Base-by-base conservation (phyloP, 1,140 invertebrate genomes). In the Trichoplusia ni region DNA sequence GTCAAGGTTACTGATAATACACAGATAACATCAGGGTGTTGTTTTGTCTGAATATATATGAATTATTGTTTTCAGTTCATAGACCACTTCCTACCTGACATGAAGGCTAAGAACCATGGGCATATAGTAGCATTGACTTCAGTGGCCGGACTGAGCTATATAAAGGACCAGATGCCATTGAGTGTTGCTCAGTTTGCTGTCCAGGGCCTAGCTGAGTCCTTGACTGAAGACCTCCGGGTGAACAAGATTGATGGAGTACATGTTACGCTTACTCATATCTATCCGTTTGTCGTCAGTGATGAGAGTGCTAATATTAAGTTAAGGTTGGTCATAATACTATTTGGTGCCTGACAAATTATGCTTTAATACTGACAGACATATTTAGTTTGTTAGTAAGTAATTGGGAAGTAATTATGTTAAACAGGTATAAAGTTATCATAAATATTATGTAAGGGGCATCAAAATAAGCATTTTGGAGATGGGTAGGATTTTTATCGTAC, bases 101-200 rank as follows among this genome's bases (percentile, higher is more conserved):
- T 96, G 94, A 92, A 94, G 65, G 86, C 87, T 27, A 86, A 81
- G 37, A 92, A 92, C 19, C 91, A 91, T 56, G 95, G 95, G 1
- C 95, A 95, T 72, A 93, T 95, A 54, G 92, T 95, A 2, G 92
- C 94, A 4, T 77, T 95, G 11, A 94, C 93, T 2, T 95, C 95
- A 4, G 94, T 95, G 1, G 95, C 95, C 62, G 94, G 95, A 4
- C 77, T 95, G 4, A 92, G 93, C 49, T 93, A 93, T 21, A 91
- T 92, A 7, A 89, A 92, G 16, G 92, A 93, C 67, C 89, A 94
- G 59, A 91, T 94, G 64, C 93, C 94, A 2, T 91, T 95, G 29
- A 93, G 93, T 67, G 93, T 94, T 0, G 92, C 94, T 5, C 95
- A 96, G 84, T 95, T 95, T 86, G 95, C 94, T 13, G 92, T 95